phyloP scores from a whole-genome alignment of 2,888 invertebrate genomes.

The Strigamia transsilvanica region DNA sequence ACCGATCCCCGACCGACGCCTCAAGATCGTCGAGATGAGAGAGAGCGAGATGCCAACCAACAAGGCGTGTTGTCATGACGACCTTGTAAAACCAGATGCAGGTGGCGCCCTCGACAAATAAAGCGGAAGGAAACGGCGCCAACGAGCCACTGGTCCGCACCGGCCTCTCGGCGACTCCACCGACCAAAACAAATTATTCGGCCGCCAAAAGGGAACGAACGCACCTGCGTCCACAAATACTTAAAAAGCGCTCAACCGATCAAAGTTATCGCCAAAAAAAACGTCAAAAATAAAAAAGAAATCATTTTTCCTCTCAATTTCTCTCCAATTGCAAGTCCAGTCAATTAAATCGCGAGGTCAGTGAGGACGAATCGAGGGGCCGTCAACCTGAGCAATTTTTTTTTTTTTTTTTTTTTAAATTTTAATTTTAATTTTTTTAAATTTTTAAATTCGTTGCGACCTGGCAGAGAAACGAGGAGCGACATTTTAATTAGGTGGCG shows the following conservation, averaged over 20 bases:
- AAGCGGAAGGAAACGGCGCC: slow-evolving; percentile 7
- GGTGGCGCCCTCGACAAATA: slow-evolving; percentile 13
- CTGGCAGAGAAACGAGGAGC: not conserved
- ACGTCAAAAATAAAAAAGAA: not conserved
- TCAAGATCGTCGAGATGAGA: not conserved
- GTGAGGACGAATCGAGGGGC: not conserved
- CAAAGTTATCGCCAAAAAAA: not conserved
- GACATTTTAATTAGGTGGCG: not conserved
- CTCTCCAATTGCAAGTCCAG: not conserved
- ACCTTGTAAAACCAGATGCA: not conserved
- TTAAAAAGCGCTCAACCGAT: not conserved
- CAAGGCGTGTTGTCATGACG: not conserved
- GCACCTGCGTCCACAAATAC: not conserved
- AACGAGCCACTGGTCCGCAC: not conserved
- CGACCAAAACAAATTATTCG: slow-evolving; percentile 17
- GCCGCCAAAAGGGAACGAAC: not conserved
- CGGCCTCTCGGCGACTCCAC: not conserved
- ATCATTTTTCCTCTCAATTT: too few species aligned
- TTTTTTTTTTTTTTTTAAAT: too few species aligned
- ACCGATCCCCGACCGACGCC: not conserved
- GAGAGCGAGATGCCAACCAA: not conserved
- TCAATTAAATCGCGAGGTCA: not conserved
- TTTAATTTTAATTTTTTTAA: too few species aligned
- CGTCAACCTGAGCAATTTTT: too few species aligned
- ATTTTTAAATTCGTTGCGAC: not conserved